phyloP scores from a whole-genome alignment of 2,888 invertebrate species.

The Ptychoptera contaminata region DNA sequence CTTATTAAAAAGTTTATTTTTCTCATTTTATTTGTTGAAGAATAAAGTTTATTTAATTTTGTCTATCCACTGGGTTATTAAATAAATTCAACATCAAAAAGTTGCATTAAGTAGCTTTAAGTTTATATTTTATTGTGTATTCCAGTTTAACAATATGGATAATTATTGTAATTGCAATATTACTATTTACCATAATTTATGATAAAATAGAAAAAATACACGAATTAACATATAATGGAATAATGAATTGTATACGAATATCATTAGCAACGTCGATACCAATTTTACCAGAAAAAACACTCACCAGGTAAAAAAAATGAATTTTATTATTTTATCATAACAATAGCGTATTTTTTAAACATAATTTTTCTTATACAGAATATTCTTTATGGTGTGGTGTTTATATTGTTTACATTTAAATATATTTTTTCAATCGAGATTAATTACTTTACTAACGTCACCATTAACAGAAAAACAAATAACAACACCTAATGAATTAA shows the following conservation, averaged over 20 bases:
- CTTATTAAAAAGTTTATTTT: not conserved
- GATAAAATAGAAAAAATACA: constrained; percentile 2
- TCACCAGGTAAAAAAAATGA: constrained; percentile 1
- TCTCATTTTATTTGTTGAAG: not conserved
- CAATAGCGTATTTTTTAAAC: not conserved
- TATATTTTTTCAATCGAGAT: constrained; percentile 5
- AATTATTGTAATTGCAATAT: constrained; percentile 1
- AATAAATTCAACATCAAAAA: no score
- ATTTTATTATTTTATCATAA: not conserved
- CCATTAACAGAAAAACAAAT: constrained; percentile 6
- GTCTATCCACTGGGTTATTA: no score
- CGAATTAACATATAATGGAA: not conserved
- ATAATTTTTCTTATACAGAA: constrained; percentile 3
- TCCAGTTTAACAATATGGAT: constrained; percentile 4
- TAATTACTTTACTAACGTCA: constrained; percentile 5
- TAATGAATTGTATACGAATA: constrained; percentile 4
- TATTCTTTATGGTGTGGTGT: constrained; percentile 6
- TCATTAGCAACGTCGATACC: not conserved
- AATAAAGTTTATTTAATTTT: no score
- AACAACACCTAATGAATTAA: constrained; percentile 4
- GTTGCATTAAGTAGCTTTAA: no score
- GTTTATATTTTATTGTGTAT: not conserved
- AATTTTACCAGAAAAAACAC: constrained; percentile 1
- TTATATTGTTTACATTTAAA: constrained; percentile 8
- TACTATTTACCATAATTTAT: constrained; percentile 2